Conservation (phyloP, 2,113 vertebrate species). For the Strix aluco region DNA sequence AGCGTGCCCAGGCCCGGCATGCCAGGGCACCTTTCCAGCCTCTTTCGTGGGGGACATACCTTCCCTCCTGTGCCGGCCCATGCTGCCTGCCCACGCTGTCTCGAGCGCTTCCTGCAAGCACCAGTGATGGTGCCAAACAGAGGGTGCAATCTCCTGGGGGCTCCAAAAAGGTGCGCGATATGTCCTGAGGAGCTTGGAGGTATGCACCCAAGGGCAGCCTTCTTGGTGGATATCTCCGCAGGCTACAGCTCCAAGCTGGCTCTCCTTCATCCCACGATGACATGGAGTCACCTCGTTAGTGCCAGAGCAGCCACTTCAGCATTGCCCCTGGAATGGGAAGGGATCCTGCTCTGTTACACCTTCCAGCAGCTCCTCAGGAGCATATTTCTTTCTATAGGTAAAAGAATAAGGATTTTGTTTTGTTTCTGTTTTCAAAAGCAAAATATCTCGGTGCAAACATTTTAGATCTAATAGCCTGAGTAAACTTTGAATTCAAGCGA, state of each 20-base stretch:
- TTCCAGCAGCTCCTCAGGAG: background rate
- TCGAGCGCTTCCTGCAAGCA: background rate
- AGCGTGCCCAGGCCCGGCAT: background rate
- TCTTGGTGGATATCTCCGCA: background rate
- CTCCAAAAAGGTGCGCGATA: accelerated
- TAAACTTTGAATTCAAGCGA: background rate
- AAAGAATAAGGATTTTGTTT: background rate
- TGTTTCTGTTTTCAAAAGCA: background rate
- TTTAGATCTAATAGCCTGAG: background rate
- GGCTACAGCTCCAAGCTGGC: background rate
- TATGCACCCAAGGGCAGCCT: background rate
- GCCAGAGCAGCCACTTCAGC: background rate
- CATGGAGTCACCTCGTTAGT: background rate
- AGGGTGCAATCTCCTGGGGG: background rate
- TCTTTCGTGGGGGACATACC: accelerated
- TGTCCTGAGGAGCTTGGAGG: accelerated
- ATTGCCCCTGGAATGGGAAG: background rate
- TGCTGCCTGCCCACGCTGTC: background rate
- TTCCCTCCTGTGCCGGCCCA: accelerated
- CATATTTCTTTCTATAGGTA: background rate
- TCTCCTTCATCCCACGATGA: background rate
- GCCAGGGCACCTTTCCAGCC: background rate
- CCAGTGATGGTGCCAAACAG: background rate
- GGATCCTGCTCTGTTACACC: background rate
- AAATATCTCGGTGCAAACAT: background rate